Evolutionary conservation across 2,888 invertebrate genomes (phyloP).

Genomic region (Exephanes ischioxanthus): DNA sequence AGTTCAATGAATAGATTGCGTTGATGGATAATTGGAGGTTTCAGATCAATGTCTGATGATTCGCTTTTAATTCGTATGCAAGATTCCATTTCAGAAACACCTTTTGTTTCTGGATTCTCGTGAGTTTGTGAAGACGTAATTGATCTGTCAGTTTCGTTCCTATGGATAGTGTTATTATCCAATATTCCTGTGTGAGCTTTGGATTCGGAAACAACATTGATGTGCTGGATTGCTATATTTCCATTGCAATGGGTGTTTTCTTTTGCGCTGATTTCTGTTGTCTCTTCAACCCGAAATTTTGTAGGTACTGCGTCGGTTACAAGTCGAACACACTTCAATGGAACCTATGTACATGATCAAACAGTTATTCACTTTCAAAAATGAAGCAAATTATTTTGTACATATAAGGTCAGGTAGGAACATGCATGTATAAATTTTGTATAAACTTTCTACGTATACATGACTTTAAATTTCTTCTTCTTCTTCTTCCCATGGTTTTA

Average conservation of each 20-base stretch:
- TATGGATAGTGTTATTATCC: not conserved
- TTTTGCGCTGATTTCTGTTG: not conserved
- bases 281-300: not conserved
- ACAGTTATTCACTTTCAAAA: not conserved
- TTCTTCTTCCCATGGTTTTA: too few relatives aligned
- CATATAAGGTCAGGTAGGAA: not conserved
- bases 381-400: not conserved
- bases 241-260: not conserved
- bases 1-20: not conserved
- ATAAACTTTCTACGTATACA: too few relatives aligned
- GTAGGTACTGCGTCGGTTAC: not conserved
- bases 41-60: not conserved
- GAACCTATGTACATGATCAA: not conserved
- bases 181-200: not conserved
- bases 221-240: not conserved
- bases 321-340: not conserved
- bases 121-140: not conserved
- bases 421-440: too few relatives aligned
- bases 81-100: not conserved
- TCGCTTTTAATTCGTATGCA: not conserved
- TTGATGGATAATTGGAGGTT: not conserved
- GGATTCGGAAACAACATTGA: not conserved
- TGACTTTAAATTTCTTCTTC: too few relatives aligned
- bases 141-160: not conserved
- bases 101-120: not conserved